phyloP scores from a whole-genome alignment of 2,888 invertebrate species.

The Papilio gigon region DNA sequence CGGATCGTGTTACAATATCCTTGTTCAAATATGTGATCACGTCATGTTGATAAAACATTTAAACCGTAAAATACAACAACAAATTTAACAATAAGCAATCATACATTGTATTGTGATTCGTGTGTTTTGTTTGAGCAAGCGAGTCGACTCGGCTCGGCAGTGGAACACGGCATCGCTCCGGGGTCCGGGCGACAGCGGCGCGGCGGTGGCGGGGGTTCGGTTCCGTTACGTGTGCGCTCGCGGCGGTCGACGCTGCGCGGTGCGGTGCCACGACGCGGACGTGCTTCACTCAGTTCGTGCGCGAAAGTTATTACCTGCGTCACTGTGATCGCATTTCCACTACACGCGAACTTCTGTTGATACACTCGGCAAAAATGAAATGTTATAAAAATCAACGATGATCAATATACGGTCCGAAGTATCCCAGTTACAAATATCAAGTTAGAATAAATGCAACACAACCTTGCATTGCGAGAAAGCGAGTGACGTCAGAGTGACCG shows the following conservation, averaged over 20 bases:
- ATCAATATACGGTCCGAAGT: conserved; percentile 56
- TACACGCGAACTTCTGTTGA: conserved; percentile 68
- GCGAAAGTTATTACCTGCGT: conserved; percentile 81
- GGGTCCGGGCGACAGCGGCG: conserved; percentile 45
- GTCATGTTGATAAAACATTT: conserved; percentile 32
- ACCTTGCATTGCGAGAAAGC: conserved; percentile 78
- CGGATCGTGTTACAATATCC: neutral
- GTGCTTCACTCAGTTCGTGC: conserved; percentile 82
- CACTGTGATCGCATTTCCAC: conserved; percentile 71
- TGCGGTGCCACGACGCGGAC: conserved; percentile 76
- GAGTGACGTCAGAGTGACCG: conserved; percentile 79
- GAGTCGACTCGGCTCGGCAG: conserved; percentile 45
- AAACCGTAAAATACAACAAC: conserved; percentile 27
- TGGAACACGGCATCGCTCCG: conserved; percentile 58
- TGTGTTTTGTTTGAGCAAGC: conserved; percentile 34
- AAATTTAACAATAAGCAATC: conserved; percentile 29
- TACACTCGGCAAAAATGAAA: conserved; percentile 61
- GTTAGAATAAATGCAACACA: conserved; percentile 53
- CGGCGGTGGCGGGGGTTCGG: conserved; percentile 59
- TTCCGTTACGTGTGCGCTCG: conserved; percentile 76
- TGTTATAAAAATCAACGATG: conserved; percentile 55
- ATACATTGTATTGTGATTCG: conserved; percentile 29
- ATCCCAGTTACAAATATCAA: conserved; percentile 48
- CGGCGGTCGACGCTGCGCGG: conserved; percentile 50
- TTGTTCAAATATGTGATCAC: conserved; percentile 6